Base-by-base conservation (phyloP, 2,888 invertebrate species). In the Shargacucullia verbasci region DNA sequence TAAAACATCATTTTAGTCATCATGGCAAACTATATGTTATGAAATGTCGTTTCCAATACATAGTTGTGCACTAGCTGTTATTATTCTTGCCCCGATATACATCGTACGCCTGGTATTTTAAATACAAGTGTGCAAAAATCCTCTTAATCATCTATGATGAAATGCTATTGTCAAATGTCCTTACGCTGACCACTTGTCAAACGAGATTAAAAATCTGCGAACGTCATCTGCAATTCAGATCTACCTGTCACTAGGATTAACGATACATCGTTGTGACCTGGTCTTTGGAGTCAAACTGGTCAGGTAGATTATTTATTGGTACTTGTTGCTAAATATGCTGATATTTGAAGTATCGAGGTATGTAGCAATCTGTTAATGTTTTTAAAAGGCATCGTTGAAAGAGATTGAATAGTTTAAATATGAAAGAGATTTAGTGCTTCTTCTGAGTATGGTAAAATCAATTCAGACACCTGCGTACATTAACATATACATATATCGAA, bases 221-320 rank as follows among this genome's bases (percentile, higher is more conserved):
- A 55, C 55, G 54, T 60, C 69, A 74, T 64, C 59, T 38, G 34
- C 43, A 47, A 65, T 64, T 55, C 68, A 55, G 66, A 40, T 56
- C 60, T 59, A 70, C 68, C 64, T 70, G 79, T 74, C 70, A 61
- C 34, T 58, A 48, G 68, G 61, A 67, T 76, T 79, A 76, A 68
- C 37, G 41, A 62, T 56, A 59, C 50, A 59, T 62, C 61, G 44
- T 52, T 45, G 45, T n/a, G 48, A 48, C 47, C 59, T 68, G 72
- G 68, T 58, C 56, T 64, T 62, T 65, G 44, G 55, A 58, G 55
- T 25, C 54, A 58, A 68, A 63, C 74, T 66, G 60, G 70, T 74
- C 74, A 76, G 59, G 77, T 80, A 70, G 64, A 79, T 76, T 76
- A 74, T 60, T 60, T 57, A 58, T 48, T 63, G 50, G 44, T 45